Evolutionary conservation across 2,797 vertebrate species (phyloP), one percentile per base, ranked within the genome.

Genomic region (Pelobates cultripes): DNA sequence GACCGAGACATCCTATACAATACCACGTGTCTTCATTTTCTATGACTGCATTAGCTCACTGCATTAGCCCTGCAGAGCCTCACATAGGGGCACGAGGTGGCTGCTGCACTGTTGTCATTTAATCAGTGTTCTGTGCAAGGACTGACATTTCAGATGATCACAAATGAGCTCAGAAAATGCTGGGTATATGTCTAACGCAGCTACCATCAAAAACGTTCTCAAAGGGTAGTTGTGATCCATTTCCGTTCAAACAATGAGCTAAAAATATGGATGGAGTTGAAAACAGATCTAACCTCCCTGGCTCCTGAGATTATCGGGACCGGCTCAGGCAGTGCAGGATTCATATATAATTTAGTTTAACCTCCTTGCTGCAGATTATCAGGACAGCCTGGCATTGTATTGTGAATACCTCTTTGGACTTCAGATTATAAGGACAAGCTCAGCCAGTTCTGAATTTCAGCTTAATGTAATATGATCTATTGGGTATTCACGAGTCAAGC

Each of bases 1-100:
- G 66, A 45, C 7, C 47, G 1, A 3, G n/a, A 57, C 12, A 42
- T 47, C 9, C 28, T 0, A 44, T 43, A 4, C 60, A 43, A 55
- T 43, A 44, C 72, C 44, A 61, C 42, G 57, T 77, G 43, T 67
- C 75, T 74, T 70, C 75, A 78, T 63, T 7, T 60, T 63, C 68
- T 40, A 57, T 78, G 70, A 81, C 79, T 81, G 74, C 79, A 80
- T 77, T 68, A 70, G 45, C 70, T 78, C 51, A 14, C 80, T 71
- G 78, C 78, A 81, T 85, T 68, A 77, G 40, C 68, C 69, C 83
- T 83, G 82, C 82, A 75, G 77, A 75, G 77, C 47, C n/a, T 71
- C 44, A 15, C 43, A 69, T 43, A 42, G 73, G 67, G 74, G 66
- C 51, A 75, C 45, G 69, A 10, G 57, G 28, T 41, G 40, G 63